Conservation (phyloP, 64 coral and sea anemone species). For the Hydrozoanthus tunicans region DNA sequence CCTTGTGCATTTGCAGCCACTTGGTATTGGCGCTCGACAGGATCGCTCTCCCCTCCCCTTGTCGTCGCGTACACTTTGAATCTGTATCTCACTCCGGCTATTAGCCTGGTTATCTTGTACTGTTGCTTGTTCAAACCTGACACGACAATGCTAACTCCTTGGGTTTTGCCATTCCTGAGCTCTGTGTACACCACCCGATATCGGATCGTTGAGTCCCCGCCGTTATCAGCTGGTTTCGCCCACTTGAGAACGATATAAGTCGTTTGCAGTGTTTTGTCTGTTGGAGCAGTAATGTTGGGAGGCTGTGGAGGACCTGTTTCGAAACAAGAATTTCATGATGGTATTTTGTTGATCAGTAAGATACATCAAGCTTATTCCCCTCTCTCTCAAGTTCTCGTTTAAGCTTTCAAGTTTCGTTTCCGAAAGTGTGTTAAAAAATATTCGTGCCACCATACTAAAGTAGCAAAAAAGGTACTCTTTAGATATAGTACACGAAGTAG, state of each 20-base stretch:
- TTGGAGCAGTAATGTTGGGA: slow-evolving; percentile 1
- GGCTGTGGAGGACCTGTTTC: neutral
- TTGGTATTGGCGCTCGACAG: neutral
- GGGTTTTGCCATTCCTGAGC: neutral
- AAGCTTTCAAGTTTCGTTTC: too few species aligned
- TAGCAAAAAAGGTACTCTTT: too few species aligned
- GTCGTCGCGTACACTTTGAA: slow-evolving; percentile 14
- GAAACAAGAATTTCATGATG: neutral
- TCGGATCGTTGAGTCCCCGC: neutral
- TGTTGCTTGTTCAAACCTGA: neutral
- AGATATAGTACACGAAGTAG: too few species aligned
- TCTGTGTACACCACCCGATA: slow-evolving; percentile 32
- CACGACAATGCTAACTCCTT: neutral
- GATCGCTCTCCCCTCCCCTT: neutral
- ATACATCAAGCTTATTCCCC: too few species aligned
- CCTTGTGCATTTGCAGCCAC: neutral
- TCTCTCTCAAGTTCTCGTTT: too few species aligned
- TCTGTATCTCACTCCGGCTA: neutral
- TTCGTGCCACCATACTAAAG: too few species aligned
- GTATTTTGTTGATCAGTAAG: too few species aligned
- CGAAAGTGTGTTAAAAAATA: too few species aligned
- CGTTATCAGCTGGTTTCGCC: neutral
- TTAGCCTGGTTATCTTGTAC: neutral
- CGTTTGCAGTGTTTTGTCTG: neutral
- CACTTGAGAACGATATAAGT: slow-evolving; percentile 19